Evolutionary conservation across 2,888 invertebrate species (phyloP).

Genomic region (Glyphotaelius pellucidus): DNA sequence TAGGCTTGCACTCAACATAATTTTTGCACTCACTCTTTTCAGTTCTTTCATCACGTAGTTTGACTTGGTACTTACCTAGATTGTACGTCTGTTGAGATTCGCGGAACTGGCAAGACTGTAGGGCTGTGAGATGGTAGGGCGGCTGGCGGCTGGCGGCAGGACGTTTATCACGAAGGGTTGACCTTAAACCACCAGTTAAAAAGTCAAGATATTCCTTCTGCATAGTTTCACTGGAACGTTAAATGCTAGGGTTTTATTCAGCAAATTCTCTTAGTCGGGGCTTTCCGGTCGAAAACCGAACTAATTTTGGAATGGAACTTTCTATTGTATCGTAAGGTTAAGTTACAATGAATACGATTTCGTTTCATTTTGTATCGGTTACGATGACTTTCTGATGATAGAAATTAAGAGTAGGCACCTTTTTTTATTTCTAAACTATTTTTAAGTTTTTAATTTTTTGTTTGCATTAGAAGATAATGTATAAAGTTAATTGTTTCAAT

Average conservation of each 20-base stretch:
- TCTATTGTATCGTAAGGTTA: not conserved
- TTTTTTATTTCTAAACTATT: too few relatives aligned
- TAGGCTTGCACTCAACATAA: too few relatives aligned
- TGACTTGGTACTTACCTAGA: not conserved
- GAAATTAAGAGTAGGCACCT: too few relatives aligned
- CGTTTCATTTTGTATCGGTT: not conserved
- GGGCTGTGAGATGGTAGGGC: not conserved
- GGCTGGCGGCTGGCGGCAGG: not conserved
- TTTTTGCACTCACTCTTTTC: not conserved
- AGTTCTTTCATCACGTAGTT: not conserved
- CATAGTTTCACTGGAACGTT: constrained; percentile 21
- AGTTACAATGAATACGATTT: not conserved
- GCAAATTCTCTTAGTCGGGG: not conserved
- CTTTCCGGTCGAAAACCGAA: not conserved
- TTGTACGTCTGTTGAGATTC: constrained; percentile 2
- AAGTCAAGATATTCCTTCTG: constrained; percentile 28
- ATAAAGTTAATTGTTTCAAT: too few relatives aligned
- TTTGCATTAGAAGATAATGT: too few relatives aligned
- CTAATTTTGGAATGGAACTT: not conserved
- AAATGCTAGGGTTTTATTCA: not conserved
- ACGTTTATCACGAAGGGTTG: constrained; percentile 33
- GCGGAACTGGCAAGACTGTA: constrained; percentile 4
- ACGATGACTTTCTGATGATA: not conserved
- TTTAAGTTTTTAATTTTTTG: too few relatives aligned
- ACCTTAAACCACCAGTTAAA: constrained; percentile 32